phyloP scores from a whole-genome alignment of 2,888 invertebrate species.

The Caenorhabditis sinica region DNA sequence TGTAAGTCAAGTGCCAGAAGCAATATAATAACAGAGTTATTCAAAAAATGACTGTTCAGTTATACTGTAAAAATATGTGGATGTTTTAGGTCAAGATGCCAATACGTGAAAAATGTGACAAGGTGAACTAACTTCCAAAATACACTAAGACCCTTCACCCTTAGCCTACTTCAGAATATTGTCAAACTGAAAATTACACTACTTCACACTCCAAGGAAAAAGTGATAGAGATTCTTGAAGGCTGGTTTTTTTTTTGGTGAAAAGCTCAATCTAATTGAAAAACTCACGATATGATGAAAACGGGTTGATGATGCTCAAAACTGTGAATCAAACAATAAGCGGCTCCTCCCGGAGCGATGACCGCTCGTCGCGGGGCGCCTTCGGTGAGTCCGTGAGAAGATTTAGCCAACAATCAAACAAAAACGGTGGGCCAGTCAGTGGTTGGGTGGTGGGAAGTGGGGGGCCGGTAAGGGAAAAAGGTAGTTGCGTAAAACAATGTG shows the following conservation, averaged over 20 bases:
- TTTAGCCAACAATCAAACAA: constrained; percentile 48
- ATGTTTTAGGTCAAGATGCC: too few relatives aligned
- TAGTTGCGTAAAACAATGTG: constrained; percentile 60
- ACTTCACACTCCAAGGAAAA: background rate
- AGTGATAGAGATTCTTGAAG: background rate
- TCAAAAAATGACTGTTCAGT: too few relatives aligned
- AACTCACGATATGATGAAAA: constrained; percentile 20
- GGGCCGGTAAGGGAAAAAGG: constrained; percentile 30
- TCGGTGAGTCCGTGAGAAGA: constrained; percentile 31
- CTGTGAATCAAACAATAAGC: constrained; percentile 37
- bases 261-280: background rate
- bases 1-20: too few relatives aligned
- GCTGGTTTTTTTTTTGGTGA: background rate
- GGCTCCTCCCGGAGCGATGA: background rate
- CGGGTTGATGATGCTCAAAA: constrained; percentile 20
- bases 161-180: constrained; percentile 1
- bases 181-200: too few relatives aligned
- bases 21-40: too few relatives aligned
- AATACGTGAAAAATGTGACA: too few relatives aligned
- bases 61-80: too few relatives aligned
- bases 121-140: too few relatives aligned
- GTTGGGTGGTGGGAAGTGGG: constrained; percentile 31
- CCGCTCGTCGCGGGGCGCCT: constrained; percentile 5
- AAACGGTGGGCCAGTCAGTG: too few relatives aligned
- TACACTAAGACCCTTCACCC: too few relatives aligned